These are phyloP conservation scores for Tachysurus fulvidraco DNA, from an alignment of 2,113 vertebrate species.

Conservation along the genomic window DNA sequence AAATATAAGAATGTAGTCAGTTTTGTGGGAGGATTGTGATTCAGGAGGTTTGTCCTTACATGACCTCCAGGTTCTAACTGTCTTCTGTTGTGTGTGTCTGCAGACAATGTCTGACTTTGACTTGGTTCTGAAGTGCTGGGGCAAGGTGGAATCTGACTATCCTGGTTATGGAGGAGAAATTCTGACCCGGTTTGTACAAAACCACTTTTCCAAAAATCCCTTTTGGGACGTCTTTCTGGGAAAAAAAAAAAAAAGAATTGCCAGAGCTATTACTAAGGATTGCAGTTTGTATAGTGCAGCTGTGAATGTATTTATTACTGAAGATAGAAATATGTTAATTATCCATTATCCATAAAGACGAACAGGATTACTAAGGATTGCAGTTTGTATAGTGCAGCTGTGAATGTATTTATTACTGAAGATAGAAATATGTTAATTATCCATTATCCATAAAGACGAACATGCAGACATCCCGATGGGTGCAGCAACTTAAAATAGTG, in stretches of 20 bases:
- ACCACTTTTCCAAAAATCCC: background rate
- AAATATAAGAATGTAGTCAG: background rate
- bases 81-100: background rate
- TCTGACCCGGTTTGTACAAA: slow-evolving; percentile 66
- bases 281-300: background rate
- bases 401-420: background rate
- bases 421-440: background rate
- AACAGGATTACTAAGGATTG: background rate
- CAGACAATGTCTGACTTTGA: slow-evolving; percentile 71
- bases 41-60: background rate
- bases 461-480: background rate
- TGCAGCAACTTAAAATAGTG: background rate
- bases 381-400: background rate
- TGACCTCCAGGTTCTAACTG: slow-evolving; percentile 11
- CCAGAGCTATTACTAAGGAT: background rate
- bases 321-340: background rate
- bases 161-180: slow-evolving; percentile 59
- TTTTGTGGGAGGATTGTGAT: too few relatives aligned
- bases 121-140: slow-evolving; percentile 66
- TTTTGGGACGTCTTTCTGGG: background rate
- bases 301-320: background rate
- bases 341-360: too few relatives aligned
- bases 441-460: background rate
- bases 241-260: background rate
- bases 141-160: slow-evolving; percentile 65